Percentiles rank a stretch among this genome's conserved stretches.
phyloP scores from a whole-genome alignment of 2,888 invertebrate species.

The Hyles lineata region DNA sequence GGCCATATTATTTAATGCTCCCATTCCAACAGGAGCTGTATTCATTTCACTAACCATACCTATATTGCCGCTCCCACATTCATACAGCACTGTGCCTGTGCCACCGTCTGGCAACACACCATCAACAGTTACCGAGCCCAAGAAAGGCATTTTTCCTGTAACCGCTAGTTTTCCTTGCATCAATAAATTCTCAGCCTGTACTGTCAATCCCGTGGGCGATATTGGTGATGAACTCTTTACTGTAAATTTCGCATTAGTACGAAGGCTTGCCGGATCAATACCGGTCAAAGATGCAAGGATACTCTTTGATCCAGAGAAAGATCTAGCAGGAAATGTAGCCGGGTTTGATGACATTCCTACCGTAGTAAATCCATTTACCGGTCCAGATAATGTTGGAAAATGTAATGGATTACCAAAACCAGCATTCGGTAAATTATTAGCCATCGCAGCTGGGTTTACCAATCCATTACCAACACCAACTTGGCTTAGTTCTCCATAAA shows the following conservation, averaged over 20 bases:
- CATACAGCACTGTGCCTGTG: constrained; percentile 44
- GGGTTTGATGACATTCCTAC: neutral
- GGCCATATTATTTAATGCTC: neutral
- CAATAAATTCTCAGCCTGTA: constrained; percentile 51
- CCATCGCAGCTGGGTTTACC: neutral
- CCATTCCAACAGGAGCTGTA: neutral
- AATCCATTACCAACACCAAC: neutral
- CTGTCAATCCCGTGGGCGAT: constrained; percentile 38
- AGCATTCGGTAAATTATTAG: neutral
- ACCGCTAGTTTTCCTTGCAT: constrained; percentile 54
- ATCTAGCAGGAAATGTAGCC: neutral
- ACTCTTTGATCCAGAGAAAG: constrained; percentile 13
- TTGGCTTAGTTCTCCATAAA: neutral
- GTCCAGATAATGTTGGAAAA: neutral
- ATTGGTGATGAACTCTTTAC: constrained; percentile 43
- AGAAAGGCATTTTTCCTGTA: constrained; percentile 52
- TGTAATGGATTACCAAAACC: neutral
- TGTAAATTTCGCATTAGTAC: constrained; percentile 40
- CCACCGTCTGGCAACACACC: constrained; percentile 52
- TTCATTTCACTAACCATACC: constrained; percentile 36
- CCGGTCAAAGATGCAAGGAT: constrained; percentile 28
- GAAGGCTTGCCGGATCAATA: constrained; percentile 20
- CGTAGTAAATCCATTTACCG: neutral
- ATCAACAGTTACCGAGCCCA: constrained; percentile 53
- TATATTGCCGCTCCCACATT: constrained; percentile 35